Conservation (phyloP, 2,113 vertebrate species). For the Oryzias celebensis region DNA sequence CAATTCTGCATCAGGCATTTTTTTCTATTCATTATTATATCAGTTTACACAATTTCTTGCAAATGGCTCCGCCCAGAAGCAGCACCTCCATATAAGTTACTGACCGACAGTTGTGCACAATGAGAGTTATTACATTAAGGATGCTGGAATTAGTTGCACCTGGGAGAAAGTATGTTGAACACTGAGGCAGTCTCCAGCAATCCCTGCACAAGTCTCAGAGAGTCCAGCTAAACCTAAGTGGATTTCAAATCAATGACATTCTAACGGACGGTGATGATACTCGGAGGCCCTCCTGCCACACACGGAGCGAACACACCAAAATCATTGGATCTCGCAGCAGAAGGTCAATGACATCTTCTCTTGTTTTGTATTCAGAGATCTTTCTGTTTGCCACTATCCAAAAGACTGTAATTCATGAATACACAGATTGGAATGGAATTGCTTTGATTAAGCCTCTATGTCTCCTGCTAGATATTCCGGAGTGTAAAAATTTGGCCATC, state of each 20-base stretch:
- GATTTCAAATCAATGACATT: slow-evolving; percentile 63
- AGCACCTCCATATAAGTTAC: slow-evolving; percentile 78
- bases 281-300: slow-evolving; percentile 53
- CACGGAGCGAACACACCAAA: slow-evolving; percentile 39
- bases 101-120: slow-evolving; percentile 61
- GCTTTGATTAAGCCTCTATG: too few relatives aligned
- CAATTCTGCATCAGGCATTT: slow-evolving; percentile 73
- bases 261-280: slow-evolving; percentile 52
- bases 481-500: not conserved
- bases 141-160: slow-evolving; percentile 67
- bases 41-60: slow-evolving; percentile 81
- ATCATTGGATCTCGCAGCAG: slow-evolving; percentile 49
- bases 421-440: too few relatives aligned
- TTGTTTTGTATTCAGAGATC: slow-evolving; percentile 15
- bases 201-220: too few relatives aligned
- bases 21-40: slow-evolving; percentile 79
- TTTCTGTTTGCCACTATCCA: slow-evolving; percentile 31
- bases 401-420: too few relatives aligned
- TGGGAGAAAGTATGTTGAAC: slow-evolving; percentile 46
- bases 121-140: slow-evolving; percentile 71
- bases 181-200: too few relatives aligned
- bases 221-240: too few relatives aligned
- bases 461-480: too few relatives aligned
- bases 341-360: slow-evolving; percentile 40
- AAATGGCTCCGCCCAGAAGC: slow-evolving; percentile 76